Evolutionary conservation across 2,797 vertebrate genomes (phyloP).

Genomic region (Yasuhikotakia modesta): DNA sequence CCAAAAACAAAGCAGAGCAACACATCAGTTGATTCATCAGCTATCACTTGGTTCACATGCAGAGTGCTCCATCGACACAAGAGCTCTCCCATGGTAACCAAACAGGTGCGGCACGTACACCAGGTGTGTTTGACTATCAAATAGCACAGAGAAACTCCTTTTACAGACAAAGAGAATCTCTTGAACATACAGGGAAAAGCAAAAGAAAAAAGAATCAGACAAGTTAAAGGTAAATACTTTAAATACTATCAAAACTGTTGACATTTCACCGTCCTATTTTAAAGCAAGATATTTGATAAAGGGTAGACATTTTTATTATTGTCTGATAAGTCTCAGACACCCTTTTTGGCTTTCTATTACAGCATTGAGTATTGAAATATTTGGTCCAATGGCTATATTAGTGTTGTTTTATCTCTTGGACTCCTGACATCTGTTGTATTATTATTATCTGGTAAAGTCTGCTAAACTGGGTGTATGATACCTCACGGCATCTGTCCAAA

Average conservation of each 20-base stretch:
- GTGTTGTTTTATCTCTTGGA: too few species aligned
- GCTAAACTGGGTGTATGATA: too few species aligned
- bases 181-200: background rate
- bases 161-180: background rate
- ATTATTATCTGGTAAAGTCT: too few species aligned
- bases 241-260: background rate
- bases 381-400: too few species aligned
- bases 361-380: too few species aligned
- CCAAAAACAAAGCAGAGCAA: background rate
- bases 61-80: constrained; percentile 15
- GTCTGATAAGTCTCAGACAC: background rate
- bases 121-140: constrained; percentile 60
- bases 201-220: background rate
- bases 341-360: too few species aligned
- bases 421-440: too few species aligned
- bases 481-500: too few species aligned
- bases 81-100: constrained; percentile 29
- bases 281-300: background rate
- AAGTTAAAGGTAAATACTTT: background rate
- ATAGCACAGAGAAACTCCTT: background rate
- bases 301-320: background rate
- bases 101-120: constrained; percentile 55
- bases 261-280: background rate
- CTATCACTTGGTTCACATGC: background rate
- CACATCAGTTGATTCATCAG: background rate